Conservation (phyloP, 2,797 vertebrate species). For the Rhabdomys pumilio region DNA sequence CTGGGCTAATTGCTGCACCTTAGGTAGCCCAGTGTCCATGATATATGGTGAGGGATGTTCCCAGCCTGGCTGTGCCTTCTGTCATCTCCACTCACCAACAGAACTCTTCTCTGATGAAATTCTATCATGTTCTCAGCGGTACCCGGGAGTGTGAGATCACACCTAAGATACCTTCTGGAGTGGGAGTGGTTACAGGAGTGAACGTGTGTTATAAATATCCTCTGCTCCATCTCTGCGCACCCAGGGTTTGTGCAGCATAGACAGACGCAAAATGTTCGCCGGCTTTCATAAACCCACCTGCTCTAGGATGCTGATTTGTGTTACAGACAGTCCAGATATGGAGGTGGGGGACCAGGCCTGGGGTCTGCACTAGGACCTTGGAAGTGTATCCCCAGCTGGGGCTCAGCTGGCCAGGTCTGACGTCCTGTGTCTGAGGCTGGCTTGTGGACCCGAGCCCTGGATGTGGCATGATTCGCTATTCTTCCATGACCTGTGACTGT, state of each 20-base stretch:
- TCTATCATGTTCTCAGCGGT: neutral
- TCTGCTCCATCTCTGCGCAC: neutral
- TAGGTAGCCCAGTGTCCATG: neutral
- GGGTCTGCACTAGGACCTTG: neutral
- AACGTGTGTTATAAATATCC: neutral
- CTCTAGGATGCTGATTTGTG: neutral
- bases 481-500: neutral
- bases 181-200: neutral
- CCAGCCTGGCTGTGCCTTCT: neutral
- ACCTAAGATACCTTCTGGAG: neutral
- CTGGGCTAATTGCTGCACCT: neutral
- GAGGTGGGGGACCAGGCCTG: accelerated
- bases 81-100: neutral
- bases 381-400: neutral
- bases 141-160: neutral
- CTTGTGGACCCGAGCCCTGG: neutral
- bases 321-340: neutral
- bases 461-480: neutral
- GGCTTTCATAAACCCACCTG: neutral
- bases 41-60: neutral
- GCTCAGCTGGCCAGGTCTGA: neutral
- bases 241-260: neutral
- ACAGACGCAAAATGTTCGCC: neutral
- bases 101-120: neutral
- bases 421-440: neutral